Base-by-base conservation (phyloP, 2,888 invertebrate genomes). In the Drosophila demipolita region DNA sequence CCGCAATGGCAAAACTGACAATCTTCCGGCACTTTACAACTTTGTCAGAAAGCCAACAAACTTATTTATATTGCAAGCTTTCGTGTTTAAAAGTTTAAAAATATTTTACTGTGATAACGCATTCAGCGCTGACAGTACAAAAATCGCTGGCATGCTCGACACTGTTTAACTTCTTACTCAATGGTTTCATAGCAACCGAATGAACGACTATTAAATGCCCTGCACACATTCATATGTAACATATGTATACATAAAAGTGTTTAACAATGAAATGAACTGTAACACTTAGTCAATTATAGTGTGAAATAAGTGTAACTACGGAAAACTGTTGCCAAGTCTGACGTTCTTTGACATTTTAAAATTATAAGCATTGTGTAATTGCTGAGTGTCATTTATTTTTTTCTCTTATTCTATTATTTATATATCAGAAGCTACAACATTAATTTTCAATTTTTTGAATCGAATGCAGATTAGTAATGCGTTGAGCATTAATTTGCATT, bases 21-120 rank as follows among this genome's bases (percentile, higher is more conserved):
- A 87, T 84, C 80, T 70, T 81, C 81, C 84, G 84, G 87, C 77
- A 90, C 83, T 87, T 89, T 83, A 81, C 69, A 76, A 80, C 85
- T 77, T 85, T 82, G 87, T 70, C 81, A 73, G 63, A 68, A 83
- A 71, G 72, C 69, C 78, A 72, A 73, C 74, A 68, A 66, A 68
- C 59, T 53, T 76, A 63, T 70, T 68, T 57, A 52, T 71, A 72
- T 70, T 72, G 74, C 65, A 66, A 63, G 72, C 67, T 75, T 75
- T 70, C 57, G 61, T 87, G 66, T 58, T 66, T 65, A 70, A 66
- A 63, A 64, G 68, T 55, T 72, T 53, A 72, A 69, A 85, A 67
- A 72, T 66, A 67, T 59, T 73, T 76, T 58, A 54, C 59, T 60
- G 60, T 64, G 81, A 67, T 58, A 62, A 66, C 71, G 68, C 75